Base-by-base conservation (phyloP, 2,797 vertebrate species). In the Melanogrammus aeglefinus region DNA sequence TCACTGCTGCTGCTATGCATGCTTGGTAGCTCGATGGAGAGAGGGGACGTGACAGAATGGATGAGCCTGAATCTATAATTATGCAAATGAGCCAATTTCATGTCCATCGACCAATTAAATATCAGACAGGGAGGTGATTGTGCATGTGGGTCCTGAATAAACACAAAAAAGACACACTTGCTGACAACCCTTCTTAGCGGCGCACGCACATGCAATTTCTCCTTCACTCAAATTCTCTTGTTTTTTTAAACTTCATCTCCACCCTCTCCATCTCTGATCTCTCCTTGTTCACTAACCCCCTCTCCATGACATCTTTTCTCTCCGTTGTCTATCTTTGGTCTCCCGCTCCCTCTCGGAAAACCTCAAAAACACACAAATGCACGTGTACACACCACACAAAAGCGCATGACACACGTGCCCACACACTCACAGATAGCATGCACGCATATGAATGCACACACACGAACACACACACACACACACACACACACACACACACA, bases 121-220 rank as follows among this genome's bases (percentile, higher is more conserved):
- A 72, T 72, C 29, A 72, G 29, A 69, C 63, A 63, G 24, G 63
- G 63, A 69, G 63, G 63, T 12, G 63, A 69, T 27, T 27, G 63
- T 69, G 63, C 63, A 69, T 13, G 63, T 27, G 63, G n/a, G 10
- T 24, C 24, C 63, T 69, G 10, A 69, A 69, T n/a, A 9, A 69
- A 69, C 63, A 69, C 63, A 69, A 27, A 8, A 8, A 69, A 12
- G 14, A 69, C 63, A 69, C 63, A 69, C 63, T 69, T 3, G 24
- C 57, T 27, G 63, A 69, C 63, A 63, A 18, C 21, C 57, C 21
- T 57, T 14, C 47, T 3, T 13, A 1, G 2, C 3, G 13, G 13
- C 13, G 92, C 91, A 84, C 80, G 84, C 83, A 82, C 77, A 87
- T n/a, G 74, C 79, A 33, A 33, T 86, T 81, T 86, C 86, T 90